Conservation (phyloP, 2,113 vertebrate genomes). For the Smithornis capensis region DNA sequence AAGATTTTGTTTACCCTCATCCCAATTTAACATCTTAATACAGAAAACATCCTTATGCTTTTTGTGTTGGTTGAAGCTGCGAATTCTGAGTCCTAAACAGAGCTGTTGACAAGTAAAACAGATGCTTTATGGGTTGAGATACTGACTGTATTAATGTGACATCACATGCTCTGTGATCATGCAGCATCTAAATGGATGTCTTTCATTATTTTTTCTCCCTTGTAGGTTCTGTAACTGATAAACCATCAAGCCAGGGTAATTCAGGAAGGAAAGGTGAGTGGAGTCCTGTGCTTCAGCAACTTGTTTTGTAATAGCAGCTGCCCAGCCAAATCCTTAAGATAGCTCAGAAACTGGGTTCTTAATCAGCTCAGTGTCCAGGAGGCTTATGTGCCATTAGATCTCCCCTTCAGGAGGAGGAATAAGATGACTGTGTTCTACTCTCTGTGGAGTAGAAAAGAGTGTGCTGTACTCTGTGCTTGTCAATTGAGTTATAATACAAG, state of each 20-base stretch:
- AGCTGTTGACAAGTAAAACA: neutral
- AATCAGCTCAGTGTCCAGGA: rapidly evolving
- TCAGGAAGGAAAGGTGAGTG: conserved; percentile 97
- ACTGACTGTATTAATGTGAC: neutral
- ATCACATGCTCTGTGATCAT: neutral
- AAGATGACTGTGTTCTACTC: neutral
- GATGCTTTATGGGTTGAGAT: neutral
- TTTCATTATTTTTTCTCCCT: conserved; percentile 22
- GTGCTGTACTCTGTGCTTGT: neutral
- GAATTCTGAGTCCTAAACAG: neutral
- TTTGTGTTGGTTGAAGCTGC: neutral
- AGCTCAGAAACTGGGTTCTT: neutral
- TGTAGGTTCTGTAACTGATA: conserved; percentile 94
- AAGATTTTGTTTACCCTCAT: neutral
- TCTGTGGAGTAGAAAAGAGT: neutral
- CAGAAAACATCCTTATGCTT: neutral
- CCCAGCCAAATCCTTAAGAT: neutral
- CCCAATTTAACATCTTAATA: neutral
- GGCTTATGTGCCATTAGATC: neutral
- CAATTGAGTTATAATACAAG: neutral
- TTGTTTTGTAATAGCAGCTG: neutral
- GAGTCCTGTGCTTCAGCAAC: conserved; percentile 74
- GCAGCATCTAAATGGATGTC: neutral
- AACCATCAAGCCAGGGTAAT: conserved; percentile 88
- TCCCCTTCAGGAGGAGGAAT: neutral